Percentiles rank a stretch among this genome's conserved stretches.
These are phyloP conservation scores for Plutomurus gul DNA, from an alignment of 1,140 invertebrate genomes.

Conservation along the genomic window DNA sequence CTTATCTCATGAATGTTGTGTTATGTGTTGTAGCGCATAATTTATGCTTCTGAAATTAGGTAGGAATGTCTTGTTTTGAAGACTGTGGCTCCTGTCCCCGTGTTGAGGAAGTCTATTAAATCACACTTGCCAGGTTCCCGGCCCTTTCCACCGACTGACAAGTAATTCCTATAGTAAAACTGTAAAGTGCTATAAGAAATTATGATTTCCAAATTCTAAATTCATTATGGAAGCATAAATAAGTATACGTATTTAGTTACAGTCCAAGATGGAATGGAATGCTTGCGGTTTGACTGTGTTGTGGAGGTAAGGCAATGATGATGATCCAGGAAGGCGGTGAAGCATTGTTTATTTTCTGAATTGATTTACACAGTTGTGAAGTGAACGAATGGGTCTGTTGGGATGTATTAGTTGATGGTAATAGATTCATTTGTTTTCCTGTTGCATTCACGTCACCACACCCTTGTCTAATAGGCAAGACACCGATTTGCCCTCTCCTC, in stretches of 20 bases:
- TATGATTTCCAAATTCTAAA: constrained; percentile 18
- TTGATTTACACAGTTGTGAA: neutral
- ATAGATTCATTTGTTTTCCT: constrained; percentile 45
- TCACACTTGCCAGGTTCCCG: neutral
- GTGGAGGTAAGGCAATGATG: too few species aligned
- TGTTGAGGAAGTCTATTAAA: constrained; percentile 3
- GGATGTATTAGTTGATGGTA: constrained; percentile 43
- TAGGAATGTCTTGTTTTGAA: constrained; percentile 39
- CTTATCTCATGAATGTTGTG: constrained; percentile 20
- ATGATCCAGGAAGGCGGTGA: too few species aligned
- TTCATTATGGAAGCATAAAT: too few species aligned
- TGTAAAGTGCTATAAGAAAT: constrained; percentile 19
- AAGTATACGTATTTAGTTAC: neutral
- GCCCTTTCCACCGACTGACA: neutral
- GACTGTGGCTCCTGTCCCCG: neutral
- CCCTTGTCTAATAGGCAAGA: constrained; percentile 29
- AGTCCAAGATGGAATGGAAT: neutral
- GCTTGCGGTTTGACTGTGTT: neutral
- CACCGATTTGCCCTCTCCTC: neutral
- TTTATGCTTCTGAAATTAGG: constrained; percentile 48
- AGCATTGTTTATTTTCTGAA: constrained; percentile 27
- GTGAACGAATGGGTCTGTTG: constrained; percentile 30
- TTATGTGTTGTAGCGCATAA: constrained; percentile 27
- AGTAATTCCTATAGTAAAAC: neutral
- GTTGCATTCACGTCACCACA: constrained; percentile 35